These are phyloP conservation scores for Struthio camelus DNA, from an alignment of 2,113 vertebrate genomes.

Conservation along the genomic window DNA sequence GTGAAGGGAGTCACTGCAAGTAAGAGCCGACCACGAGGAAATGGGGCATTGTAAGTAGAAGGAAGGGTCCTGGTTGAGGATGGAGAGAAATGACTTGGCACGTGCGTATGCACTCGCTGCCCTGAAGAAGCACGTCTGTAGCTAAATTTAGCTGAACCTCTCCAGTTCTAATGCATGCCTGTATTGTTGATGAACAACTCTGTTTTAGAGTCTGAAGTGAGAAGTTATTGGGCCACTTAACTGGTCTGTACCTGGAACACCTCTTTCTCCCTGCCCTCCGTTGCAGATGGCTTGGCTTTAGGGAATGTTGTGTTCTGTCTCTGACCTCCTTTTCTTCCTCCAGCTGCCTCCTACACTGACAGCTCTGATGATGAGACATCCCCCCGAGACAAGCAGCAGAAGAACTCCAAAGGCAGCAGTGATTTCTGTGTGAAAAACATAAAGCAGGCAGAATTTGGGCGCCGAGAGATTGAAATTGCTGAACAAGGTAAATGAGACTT, in stretches of 20 bases:
- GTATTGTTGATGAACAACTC: neutral
- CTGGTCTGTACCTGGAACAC: neutral
- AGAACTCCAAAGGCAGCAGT: constrained; percentile 92
- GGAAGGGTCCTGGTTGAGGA: neutral
- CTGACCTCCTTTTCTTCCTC: constrained; percentile 13
- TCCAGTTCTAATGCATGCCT: neutral
- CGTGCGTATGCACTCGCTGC: neutral
- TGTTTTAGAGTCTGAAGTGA: too few species aligned
- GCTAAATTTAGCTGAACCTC: neutral
- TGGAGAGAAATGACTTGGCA: fast-evolving
- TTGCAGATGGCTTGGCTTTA: fast-evolving
- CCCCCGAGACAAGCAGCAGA: constrained; percentile 97
- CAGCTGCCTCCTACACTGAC: constrained; percentile 99
- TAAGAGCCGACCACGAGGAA: neutral
- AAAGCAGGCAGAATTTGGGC: constrained; percentile 96
- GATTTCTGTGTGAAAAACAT: constrained; percentile 99
- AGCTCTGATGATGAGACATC: constrained; percentile 98
- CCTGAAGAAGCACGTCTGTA: fast-evolving
- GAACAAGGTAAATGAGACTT: constrained; percentile 84
- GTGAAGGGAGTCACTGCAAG: fast-evolving
- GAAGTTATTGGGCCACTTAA: neutral
- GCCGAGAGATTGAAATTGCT: constrained; percentile 97
- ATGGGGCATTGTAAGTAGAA: fast-evolving
- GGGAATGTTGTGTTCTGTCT: fast-evolving
- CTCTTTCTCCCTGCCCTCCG: neutral